phyloP scores from a whole-genome alignment of 2,888 invertebrate genomes.

The Papilio protenor region DNA sequence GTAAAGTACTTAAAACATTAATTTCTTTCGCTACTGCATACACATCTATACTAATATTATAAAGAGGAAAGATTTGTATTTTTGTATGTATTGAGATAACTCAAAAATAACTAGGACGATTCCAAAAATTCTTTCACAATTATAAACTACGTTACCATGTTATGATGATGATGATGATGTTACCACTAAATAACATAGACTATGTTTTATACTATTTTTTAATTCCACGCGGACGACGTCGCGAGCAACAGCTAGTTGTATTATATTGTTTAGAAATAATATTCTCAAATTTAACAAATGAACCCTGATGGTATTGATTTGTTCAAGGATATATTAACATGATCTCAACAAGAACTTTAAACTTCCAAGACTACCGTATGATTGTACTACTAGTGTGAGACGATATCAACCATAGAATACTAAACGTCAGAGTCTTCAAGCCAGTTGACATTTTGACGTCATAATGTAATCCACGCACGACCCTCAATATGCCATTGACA shows the following conservation, averaged over 20 bases:
- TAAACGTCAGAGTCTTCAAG: neutral
- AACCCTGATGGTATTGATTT: neutral
- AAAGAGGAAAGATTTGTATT: too few relatives aligned
- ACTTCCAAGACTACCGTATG: neutral
- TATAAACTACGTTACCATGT: too few relatives aligned
- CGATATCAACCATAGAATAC: neutral
- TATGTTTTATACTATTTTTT: too few relatives aligned
- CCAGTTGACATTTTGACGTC: slow-evolving; percentile 34
- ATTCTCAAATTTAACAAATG: neutral
- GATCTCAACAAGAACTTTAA: neutral
- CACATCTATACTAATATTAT: neutral
- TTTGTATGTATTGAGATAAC: too few relatives aligned
- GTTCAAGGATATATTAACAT: neutral
- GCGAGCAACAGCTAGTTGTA: too few relatives aligned
- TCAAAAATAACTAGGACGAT: too few relatives aligned
- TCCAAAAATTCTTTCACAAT: too few relatives aligned
- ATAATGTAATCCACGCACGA: slow-evolving; percentile 29
- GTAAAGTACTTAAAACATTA: neutral
- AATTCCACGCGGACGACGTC: too few relatives aligned
- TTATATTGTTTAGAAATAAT: too few relatives aligned
- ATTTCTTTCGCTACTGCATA: too few relatives aligned
- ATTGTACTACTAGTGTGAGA: neutral
- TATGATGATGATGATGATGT: too few relatives aligned
- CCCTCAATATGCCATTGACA: slow-evolving; percentile 13
- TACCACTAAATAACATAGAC: too few relatives aligned